Base-by-base conservation (phyloP, 2,797 vertebrate genomes). In the Carapus acus region DNA sequence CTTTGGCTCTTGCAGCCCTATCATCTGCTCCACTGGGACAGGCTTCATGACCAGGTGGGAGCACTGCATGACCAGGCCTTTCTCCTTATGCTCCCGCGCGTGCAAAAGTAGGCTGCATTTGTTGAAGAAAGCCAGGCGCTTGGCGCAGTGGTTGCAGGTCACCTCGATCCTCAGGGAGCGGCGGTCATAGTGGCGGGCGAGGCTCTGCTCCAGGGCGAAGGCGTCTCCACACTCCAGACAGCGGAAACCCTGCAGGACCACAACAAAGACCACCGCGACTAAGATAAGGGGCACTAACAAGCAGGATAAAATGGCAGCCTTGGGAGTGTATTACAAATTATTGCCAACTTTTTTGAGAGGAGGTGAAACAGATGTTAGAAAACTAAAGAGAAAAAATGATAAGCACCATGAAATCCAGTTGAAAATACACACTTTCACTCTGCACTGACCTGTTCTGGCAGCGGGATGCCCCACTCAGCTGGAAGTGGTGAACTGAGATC, bases 1-100 rank as follows among this genome's bases (percentile, higher is more conserved):
- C 0, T 87, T 77, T 27, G 91, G 72, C 58, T 98, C 94, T 0
- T 89, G 92, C 58, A 92, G 93, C 0, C 89, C 89, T 3, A 98
- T 91, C 96, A 98, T 98, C 78, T 96, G 96, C 63, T 98, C 95
- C 58, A 97, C 61, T 0, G 91, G 90, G 0, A 98, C 87, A 0
- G 96, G 93, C 24, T 91, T 84, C 96, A 98, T 98, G 50, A 98
- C 91, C 58, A 98, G 79, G 52, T 98, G 95, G 0, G 96, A 98
- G 65, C 96, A 98, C 84, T 98, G 96, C 96, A 98, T 98, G 52
- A 98, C 93, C 61, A 98, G 80, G 0, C 96, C 96, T 48, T 83
- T 90, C 78, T 98, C 96, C 84, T 98, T 98, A 88, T 98, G 96
- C 78, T 98, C 94, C 0, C 96, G 89, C 7, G 96, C 96, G 0